Percentiles rank a stretch among this genome's conserved stretches.
Evolutionary conservation across 2,113 vertebrate genomes (phyloP).

Genomic region (Lontra canadensis): DNA sequence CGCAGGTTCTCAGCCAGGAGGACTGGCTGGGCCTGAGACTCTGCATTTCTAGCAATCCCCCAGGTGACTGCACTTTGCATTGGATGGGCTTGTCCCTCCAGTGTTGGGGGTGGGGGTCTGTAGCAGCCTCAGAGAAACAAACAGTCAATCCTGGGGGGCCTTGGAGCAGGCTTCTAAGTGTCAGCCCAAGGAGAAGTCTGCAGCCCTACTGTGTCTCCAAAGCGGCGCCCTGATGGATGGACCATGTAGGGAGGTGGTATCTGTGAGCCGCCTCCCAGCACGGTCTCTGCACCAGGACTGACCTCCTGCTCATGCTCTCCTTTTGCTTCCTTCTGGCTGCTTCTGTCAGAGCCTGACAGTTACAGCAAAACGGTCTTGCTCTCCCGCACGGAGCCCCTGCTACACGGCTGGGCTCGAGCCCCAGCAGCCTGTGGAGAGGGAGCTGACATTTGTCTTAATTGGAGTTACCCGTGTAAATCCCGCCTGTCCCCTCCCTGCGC

Average conservation of each 20-base stretch:
- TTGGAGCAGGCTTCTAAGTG: background rate
- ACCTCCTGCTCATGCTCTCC: background rate
- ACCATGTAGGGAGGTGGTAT: no score
- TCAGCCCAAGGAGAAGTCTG: background rate
- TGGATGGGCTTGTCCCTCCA: background rate
- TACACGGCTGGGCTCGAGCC: rapidly evolving
- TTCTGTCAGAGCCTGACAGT: constrained; percentile 43
- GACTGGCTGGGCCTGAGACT: background rate
- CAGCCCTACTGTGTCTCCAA: rapidly evolving
- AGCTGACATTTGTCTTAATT: constrained; percentile 72
- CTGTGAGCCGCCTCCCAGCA: background rate
- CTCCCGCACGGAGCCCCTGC: background rate
- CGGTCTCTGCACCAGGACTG: background rate
- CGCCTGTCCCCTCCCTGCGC: rapidly evolving
- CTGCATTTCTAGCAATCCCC: background rate
- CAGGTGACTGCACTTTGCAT: background rate
- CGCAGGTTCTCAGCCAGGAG: background rate
- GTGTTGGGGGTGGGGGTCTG: background rate
- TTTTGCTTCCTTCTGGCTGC: constrained; percentile 1
- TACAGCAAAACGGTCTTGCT: background rate
- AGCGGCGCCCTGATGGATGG: background rate
- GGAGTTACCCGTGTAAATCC: constrained; percentile 67
- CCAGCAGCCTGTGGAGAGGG: background rate
- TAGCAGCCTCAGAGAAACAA: background rate
- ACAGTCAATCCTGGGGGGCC: background rate